Base-by-base conservation (phyloP, 2,888 invertebrate species). In the Volucella zonaria region DNA sequence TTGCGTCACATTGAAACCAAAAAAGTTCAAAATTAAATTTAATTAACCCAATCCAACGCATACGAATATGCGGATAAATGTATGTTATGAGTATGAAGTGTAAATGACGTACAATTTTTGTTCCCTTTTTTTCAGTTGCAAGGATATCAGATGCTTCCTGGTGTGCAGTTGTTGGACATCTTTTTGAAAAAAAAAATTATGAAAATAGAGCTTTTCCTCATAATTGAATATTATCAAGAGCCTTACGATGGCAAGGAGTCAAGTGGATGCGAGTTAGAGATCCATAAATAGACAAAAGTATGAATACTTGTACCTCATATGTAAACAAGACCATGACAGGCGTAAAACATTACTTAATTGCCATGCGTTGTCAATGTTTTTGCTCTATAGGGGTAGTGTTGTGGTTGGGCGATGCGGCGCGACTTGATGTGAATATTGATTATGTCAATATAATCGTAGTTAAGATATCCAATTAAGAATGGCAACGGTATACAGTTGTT, bases 1-100 rank as follows among this genome's bases (percentile, higher is more conserved):
- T 59, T 70, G 47, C 70, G 38, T 67, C 51, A 31, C 38, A 59
- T 56, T 12, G 77, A 77, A 77, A 62, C 77, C 77, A 42, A 68
- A 70, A 62, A 77, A 77, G 49, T 62, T 62, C 49, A 61, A 40
- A 31, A 68, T 45, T 18, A 43, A 68, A 68, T 70, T 59, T 40
- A 67, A 10, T 38, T 43, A 23, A 67, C 43, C 52, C 23, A 54
- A 54, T 54, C 43, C 2, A 40, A 67, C 23, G 52, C 43, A 67
- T 47, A 47, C 14, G 18, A 11, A 54, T 54, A 31, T 38, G 1
- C 8, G 3, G 3, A 38, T 18, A 18, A 18, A n/a, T n/a, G 18
- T 18, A 1, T n/a, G 51, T 6, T 51, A 15, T 3, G 23, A 43
- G 61, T 43, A 3, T 1, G 18, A 18, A 31, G 43, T 12, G 8